Evolutionary conservation across 2,888 invertebrate genomes (phyloP).

Genomic region (Chrysopilus asiliformis): DNA sequence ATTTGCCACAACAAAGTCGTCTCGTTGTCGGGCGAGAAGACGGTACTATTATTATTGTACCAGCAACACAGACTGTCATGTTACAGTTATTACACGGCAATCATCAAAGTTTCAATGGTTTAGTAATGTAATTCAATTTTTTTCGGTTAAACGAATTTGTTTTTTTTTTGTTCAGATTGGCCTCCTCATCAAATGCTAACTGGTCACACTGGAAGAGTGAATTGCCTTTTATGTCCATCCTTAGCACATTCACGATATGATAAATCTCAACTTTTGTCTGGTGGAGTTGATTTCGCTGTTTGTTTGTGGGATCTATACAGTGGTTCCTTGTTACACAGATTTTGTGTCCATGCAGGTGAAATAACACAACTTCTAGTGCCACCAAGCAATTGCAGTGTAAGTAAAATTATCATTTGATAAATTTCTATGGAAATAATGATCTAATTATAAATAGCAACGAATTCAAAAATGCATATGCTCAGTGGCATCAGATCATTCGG

Average conservation of each 20-base stretch:
- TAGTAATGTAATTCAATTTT: too few relatives aligned
- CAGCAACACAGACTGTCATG: slow-evolving; percentile 91
- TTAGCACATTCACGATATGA: slow-evolving; percentile 71
- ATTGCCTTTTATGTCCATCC: slow-evolving; percentile 89
- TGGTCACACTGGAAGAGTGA: slow-evolving; percentile 88
- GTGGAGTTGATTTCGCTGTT: slow-evolving; percentile 92
- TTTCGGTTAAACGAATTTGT: too few relatives aligned
- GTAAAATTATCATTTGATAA: slow-evolving; percentile 23
- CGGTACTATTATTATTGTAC: slow-evolving; percentile 89
- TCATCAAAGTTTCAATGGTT: slow-evolving; percentile 68
- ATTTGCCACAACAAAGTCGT: slow-evolving; percentile 83
- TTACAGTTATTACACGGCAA: slow-evolving; percentile 78
- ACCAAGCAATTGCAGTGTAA: slow-evolving; percentile 76
- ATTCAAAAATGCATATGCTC: slow-evolving; percentile 92
- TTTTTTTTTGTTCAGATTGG: slow-evolving; percentile 77
- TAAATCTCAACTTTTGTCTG: slow-evolving; percentile 78
- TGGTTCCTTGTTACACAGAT: slow-evolving; percentile 78
- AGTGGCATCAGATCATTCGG: slow-evolving; percentile 95
- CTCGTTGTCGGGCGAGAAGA: slow-evolving; percentile 91
- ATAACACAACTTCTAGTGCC: slow-evolving; percentile 90
- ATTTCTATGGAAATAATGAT: background rate
- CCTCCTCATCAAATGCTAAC: slow-evolving; percentile 74
- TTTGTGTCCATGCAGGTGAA: slow-evolving; percentile 97
- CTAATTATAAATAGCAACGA: slow-evolving; percentile 46
- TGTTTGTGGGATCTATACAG: slow-evolving; percentile 92